Evolutionary conservation across 2,888 invertebrate genomes (phyloP).

Genomic region (Macaria notata): DNA sequence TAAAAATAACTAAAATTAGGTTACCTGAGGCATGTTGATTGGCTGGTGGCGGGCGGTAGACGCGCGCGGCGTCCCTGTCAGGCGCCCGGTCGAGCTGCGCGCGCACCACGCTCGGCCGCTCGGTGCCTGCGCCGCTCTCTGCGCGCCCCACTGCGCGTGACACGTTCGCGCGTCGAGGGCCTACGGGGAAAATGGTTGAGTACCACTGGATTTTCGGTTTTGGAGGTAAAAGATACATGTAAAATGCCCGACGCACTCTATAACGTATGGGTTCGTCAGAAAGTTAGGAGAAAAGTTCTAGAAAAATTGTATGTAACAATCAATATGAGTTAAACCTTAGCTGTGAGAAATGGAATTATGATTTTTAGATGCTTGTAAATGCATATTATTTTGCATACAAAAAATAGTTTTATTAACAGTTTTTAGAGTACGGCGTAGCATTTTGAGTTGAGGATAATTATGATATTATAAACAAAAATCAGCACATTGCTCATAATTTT

Average conservation of each 20-base stretch:
- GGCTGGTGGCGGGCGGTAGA: conserved; percentile 70
- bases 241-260: no score
- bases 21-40: conserved; percentile 74
- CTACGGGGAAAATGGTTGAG: conserved; percentile 41
- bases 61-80: conserved; percentile 68
- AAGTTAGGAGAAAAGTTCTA: no score
- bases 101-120: conserved; percentile 76
- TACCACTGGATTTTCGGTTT: conserved; percentile 1
- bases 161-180: conserved; percentile 58
- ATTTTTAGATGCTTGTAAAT: no score
- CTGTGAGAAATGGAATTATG: no score
- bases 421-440: not conserved
- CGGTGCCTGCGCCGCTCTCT: conserved; percentile 63
- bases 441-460: no score
- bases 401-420: not conserved
- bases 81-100: conserved; percentile 76
- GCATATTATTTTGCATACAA: not conserved
- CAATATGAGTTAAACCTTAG: no score
- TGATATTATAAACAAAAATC: no score
- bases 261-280: no score
- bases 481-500: no score
- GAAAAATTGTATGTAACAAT: no score
- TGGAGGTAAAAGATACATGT: not conserved
- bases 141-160: conserved; percentile 53
- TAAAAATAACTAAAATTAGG: not conserved